Conservation (phyloP, 1,140 invertebrate genomes). For the Lasioglossum baleicum region DNA sequence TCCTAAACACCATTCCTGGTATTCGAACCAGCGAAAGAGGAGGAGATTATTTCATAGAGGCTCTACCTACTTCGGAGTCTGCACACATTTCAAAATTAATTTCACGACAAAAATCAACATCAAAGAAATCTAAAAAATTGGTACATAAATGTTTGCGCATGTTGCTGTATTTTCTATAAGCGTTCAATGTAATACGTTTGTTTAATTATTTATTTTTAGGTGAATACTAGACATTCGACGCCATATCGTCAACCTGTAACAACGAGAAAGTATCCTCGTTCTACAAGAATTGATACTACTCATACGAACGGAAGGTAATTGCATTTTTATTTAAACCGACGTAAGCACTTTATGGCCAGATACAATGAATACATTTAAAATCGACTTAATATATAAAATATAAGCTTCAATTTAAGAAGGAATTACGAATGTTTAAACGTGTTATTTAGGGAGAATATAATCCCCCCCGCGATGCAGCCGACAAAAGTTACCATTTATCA, state of each 20-base stretch:
- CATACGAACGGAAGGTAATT: constrained; percentile 35
- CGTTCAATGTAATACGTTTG: not conserved
- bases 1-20: constrained; percentile 80
- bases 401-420: not conserved
- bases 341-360: no score
- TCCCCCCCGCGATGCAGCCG: not conserved
- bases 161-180: not conserved
- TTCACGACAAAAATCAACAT: constrained; percentile 79
- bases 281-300: constrained; percentile 6
- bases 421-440: not conserved
- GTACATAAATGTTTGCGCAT: not conserved
- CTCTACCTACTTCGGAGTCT: constrained; percentile 79
- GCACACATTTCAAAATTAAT: constrained; percentile 83
- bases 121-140: constrained; percentile 24
- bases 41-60: constrained; percentile 80
- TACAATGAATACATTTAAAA: no score
- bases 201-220: not conserved
- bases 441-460: constrained; percentile 5
- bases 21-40: constrained; percentile 74
- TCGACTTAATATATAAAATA: not conserved
- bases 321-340: not conserved
- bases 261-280: not conserved
- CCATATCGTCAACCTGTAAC: constrained; percentile 8
- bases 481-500: constrained; percentile 15
- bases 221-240: not conserved